Percentiles rank a stretch among this genome's conserved stretches.
phyloP scores from a whole-genome alignment of 1,140 invertebrate species.

The Habropoda laboriosa region DNA sequence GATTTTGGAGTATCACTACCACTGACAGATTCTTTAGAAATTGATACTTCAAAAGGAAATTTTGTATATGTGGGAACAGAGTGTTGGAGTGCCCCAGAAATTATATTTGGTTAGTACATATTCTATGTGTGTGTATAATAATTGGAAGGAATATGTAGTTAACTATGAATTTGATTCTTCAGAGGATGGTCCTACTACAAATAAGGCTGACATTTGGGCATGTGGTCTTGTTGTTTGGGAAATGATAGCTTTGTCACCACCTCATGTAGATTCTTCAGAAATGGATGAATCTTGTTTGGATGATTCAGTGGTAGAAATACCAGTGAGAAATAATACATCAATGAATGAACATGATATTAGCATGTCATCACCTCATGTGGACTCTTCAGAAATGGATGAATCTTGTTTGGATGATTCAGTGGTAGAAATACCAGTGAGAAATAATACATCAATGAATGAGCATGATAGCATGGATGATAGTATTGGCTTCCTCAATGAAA shows the following conservation, averaged over 20 bases:
- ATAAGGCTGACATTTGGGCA: conserved; percentile 91
- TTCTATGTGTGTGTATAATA: neutral
- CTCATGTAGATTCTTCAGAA: conserved; percentile 81
- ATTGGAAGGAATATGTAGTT: neutral
- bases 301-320: conserved; percentile 35
- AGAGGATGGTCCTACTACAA: conserved; percentile 83
- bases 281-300: conserved; percentile 68
- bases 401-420: conserved; percentile 60
- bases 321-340: neutral
- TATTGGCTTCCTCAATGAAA: conserved; percentile 36
- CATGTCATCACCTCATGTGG: conserved; percentile 85
- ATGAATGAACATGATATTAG: conserved; percentile 29
- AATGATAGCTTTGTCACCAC: conserved; percentile 88
- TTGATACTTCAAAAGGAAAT: conserved; percentile 83
- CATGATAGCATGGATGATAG: conserved; percentile 43
- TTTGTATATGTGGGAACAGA: conserved; percentile 86
- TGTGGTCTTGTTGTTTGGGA: conserved; percentile 91
- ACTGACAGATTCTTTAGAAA: conserved; percentile 85
- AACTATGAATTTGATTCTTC: neutral
- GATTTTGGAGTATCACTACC: conserved; percentile 92
- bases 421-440: neutral
- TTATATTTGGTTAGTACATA: conserved; percentile 79
- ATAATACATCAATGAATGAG: conserved; percentile 1
- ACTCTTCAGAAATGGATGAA: conserved; percentile 68
- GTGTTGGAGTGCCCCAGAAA: conserved; percentile 90